A percentile compares a stretch with the other conserved stretches of the same genome.
These are phyloP conservation scores for Timema cristinae DNA, from an alignment of 2,888 invertebrate species.

Conservation along the genomic window DNA sequence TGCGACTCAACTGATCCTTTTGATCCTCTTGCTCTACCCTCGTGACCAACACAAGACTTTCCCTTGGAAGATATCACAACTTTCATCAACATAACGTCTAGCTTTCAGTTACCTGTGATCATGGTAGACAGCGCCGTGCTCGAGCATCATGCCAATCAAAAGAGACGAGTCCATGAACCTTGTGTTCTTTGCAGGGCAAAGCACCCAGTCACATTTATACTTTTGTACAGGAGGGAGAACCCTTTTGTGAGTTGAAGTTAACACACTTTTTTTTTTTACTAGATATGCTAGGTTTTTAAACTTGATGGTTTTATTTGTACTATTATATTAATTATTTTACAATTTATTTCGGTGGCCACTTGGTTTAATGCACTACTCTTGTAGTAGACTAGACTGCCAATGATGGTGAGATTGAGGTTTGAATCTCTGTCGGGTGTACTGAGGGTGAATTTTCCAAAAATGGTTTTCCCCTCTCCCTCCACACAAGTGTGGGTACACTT, in stretches of 20 bases:
- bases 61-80: conserved; percentile 19
- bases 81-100: conserved; percentile 25
- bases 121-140: conserved; percentile 22
- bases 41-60: conserved; percentile 4
- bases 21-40: conserved; percentile 24
- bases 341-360: no score
- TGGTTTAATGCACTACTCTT: no score
- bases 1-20: conserved; percentile 24
- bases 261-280: neutral
- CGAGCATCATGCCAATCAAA: conserved; percentile 6
- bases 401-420: no score
- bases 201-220: conserved; percentile 22
- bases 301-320: no score
- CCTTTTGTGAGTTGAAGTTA: conserved; percentile 14
- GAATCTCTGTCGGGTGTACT: no score
- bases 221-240: conserved; percentile 23
- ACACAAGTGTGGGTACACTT: no score
- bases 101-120: conserved; percentile 22
- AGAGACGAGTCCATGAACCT: neutral
- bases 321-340: no score
- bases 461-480: no score
- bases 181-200: conserved; percentile 22
- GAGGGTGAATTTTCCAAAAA: no score
- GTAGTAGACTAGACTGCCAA: no score
- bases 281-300: no score